phyloP scores from a whole-genome alignment of 1,140 invertebrate species.

The Mesaphorura yosii region DNA sequence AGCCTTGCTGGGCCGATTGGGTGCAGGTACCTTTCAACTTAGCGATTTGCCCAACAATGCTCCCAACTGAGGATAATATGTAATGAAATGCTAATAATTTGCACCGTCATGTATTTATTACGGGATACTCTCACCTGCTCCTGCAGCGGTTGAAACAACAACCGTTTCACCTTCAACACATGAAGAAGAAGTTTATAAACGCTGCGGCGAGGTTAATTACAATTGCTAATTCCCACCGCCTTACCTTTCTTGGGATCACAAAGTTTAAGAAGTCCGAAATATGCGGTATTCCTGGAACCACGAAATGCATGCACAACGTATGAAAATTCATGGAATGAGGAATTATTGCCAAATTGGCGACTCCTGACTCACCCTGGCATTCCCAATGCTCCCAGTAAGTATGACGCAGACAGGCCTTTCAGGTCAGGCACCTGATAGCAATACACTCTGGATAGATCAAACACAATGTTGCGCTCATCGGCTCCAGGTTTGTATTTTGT shows the following conservation, averaged over 20 bases:
- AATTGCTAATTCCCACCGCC: constrained; percentile 31
- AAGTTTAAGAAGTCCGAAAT: constrained; percentile 55
- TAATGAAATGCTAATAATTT: constrained; percentile 37
- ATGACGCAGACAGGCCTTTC: constrained; percentile 4
- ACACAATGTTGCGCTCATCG: constrained; percentile 2
- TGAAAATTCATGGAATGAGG: neutral
- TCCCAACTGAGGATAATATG: constrained; percentile 55
- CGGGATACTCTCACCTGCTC: neutral
- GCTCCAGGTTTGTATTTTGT: constrained; percentile 11
- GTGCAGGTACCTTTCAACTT: constrained; percentile 47
- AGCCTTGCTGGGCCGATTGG: no score
- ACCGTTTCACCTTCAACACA: constrained; percentile 50
- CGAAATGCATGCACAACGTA: constrained; percentile 36
- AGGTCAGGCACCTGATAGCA: constrained; percentile 10
- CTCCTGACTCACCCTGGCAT: neutral
- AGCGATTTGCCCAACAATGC: constrained; percentile 57
- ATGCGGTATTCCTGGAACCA: constrained; percentile 46
- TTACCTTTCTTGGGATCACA: constrained; percentile 55
- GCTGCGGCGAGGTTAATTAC: no score
- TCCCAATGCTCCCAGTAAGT: constrained; percentile 28
- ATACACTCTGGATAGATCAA: constrained; percentile 1
- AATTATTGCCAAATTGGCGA: neutral
- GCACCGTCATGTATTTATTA: neutral
- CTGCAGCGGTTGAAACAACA: constrained; percentile 11
- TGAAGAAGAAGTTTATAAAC: no score